Conservation (phyloP, 2,113 vertebrate genomes). For the Camelus bactrianus region DNA sequence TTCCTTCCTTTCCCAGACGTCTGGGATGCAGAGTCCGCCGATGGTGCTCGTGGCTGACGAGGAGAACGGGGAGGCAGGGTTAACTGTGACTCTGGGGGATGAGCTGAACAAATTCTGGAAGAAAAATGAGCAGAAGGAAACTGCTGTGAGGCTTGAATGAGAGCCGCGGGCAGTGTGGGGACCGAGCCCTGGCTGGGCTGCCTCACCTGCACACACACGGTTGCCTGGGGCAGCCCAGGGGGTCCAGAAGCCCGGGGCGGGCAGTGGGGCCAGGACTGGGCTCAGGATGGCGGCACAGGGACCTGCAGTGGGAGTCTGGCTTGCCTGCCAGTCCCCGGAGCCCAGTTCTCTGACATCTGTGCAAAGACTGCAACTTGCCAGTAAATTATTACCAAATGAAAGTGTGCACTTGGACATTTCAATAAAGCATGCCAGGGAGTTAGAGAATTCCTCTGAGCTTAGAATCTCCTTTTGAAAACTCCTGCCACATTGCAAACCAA, state of each 20-base stretch:
- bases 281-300: not conserved
- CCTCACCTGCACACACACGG: not conserved
- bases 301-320: rapidly evolving
- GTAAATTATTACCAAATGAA: not conserved
- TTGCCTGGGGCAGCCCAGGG: rapidly evolving
- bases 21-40: not conserved
- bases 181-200: rapidly evolving
- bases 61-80: not conserved
- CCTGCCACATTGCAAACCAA: not conserved
- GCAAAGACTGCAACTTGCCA: not conserved
- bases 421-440: rapidly evolving
- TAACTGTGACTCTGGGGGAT: too few relatives aligned
- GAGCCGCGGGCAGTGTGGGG: rapidly evolving
- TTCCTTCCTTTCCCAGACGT: not conserved
- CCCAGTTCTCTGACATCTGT: not conserved
- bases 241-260: not conserved
- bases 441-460: not conserved
- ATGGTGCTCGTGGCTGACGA: rapidly evolving
- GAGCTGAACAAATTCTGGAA: not conserved
- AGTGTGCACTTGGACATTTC: not conserved
- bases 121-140: not conserved
- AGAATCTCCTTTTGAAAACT: not conserved
- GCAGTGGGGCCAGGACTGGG: not conserved
- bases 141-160: rapidly evolving
- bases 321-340: not conserved